Evolutionary conservation across 2,113 vertebrate species (phyloP).

Genomic region (Arizona elegans): DNA sequence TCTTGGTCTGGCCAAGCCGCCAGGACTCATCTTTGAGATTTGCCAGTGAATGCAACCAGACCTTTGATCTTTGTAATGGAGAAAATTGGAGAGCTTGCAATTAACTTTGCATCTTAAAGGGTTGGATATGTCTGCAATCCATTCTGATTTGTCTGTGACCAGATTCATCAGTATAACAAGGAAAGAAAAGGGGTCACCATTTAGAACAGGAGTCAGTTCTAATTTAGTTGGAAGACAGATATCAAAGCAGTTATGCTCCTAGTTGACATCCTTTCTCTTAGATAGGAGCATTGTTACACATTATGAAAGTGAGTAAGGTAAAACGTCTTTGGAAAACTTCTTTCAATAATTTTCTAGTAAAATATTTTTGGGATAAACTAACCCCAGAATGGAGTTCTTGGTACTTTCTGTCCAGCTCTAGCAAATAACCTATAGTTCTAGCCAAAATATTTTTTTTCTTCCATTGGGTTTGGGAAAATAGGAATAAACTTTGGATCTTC

Average conservation of each 20-base stretch:
- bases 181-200: conserved; percentile 6
- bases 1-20: conserved; percentile 60
- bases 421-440: neutral
- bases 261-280: neutral
- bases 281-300: neutral
- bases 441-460: neutral
- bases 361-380: neutral
- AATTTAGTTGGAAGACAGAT: conserved; percentile 9
- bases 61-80: conserved; percentile 66
- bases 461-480: neutral
- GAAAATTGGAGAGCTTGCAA: conserved; percentile 61
- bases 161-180: conserved; percentile 29
- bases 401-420: neutral
- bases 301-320: neutral
- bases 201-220: conserved; percentile 23
- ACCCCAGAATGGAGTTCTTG: neutral
- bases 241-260: neutral
- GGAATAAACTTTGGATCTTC: neutral
- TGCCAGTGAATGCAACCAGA: conserved; percentile 64
- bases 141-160: conserved; percentile 43
- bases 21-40: conserved; percentile 67
- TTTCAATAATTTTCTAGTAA: neutral
- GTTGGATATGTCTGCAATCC: neutral
- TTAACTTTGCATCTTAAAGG: conserved; percentile 44
- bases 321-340: neutral